Evolutionary conservation across 2,113 vertebrate genomes (phyloP), one percentile per base, ranked within the genome.

Genomic region (Neogale vison): DNA sequence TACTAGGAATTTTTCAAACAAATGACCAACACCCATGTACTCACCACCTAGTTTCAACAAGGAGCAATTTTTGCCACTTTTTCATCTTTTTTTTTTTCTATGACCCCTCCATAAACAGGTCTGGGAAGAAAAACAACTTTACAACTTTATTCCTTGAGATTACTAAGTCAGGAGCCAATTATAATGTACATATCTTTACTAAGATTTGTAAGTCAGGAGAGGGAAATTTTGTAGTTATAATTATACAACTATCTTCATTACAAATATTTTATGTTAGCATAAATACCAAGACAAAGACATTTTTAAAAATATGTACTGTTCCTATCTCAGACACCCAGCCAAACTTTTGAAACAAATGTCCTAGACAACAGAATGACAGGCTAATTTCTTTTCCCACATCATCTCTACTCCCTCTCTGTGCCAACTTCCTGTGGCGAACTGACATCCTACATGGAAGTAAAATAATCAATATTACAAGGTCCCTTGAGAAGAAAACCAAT

Each of bases 201-300:
- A 82, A 77, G 21, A 59, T 86, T 86, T 81, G 61, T 69, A 74
- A 63, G 57, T 42, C 24, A 69, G 21, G 61, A 95, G 55, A 67
- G 47, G 65, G 55, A 52, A 11, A 11, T 81, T 91, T 57, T 76
- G 4, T 77, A 55, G 26, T 11, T 24, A 61, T 77, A 90, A 90
- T 50, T 76, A 24, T 42, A 67, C 11, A 88, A 55, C 36, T 89
- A 29, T 31, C 21, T 93, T 87, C 31, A 42, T 55, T 92, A 69
- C 42, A 83, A 92, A 90, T 83, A 67, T 71, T 96, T 94, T 87
- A 76, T 87, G 47, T 92, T 87, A 93, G 69, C 82, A 1, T 88
- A 96, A 95, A 83, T 18, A 84, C 1, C 20, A 97, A 91, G 47
- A 71, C 55, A 65, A 86, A 83, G 17, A 77, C 17, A 47, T 83